Evolutionary conservation across 2,797 vertebrate species (phyloP).

Genomic region (Adrianichthys oophorus): DNA sequence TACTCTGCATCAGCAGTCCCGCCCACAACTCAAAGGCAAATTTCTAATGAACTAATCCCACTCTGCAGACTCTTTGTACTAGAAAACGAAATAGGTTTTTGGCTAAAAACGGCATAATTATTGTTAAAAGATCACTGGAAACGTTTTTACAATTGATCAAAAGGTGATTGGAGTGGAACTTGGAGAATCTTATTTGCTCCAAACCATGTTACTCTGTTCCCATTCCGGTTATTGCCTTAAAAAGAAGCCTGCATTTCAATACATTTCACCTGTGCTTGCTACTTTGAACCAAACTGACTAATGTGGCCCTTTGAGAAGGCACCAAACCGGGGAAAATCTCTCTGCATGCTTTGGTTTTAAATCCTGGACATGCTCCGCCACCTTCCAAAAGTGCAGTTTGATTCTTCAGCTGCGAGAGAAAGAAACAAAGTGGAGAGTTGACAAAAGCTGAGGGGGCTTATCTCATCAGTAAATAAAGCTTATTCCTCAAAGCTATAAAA

Average conservation of each 20-base stretch:
- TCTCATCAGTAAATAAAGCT: conserved; percentile 90
- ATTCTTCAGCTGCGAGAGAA: conserved; percentile 79
- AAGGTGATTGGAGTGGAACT: too few relatives aligned
- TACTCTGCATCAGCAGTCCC: too few relatives aligned
- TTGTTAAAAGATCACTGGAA: too few relatives aligned
- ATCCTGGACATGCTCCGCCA: conserved; percentile 87
- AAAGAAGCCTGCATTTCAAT: conserved; percentile 8
- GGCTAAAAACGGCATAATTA: too few relatives aligned
- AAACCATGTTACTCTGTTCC: too few relatives aligned
- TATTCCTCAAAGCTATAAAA: conserved; percentile 83
- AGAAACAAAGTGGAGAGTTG: conserved; percentile 81
- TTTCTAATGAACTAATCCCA: too few relatives aligned
- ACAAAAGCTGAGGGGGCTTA: conserved; percentile 83
- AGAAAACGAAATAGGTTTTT: too few relatives aligned
- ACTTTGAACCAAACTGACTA: conserved; percentile 81
- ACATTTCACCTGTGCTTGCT: conserved; percentile 74
- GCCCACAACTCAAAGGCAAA: too few relatives aligned
- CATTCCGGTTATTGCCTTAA: too few relatives aligned
- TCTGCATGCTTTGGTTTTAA: conserved; percentile 85
- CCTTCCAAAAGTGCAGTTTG: conserved; percentile 87
- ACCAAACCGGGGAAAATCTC: conserved; percentile 83
- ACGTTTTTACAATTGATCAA: too few relatives aligned
- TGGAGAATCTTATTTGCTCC: too few relatives aligned
- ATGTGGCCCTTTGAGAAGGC: conserved; percentile 76
- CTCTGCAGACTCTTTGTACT: too few relatives aligned